Conservation (phyloP, 2,113 vertebrate genomes). For the Phyllopteryx taeniolatus region DNA sequence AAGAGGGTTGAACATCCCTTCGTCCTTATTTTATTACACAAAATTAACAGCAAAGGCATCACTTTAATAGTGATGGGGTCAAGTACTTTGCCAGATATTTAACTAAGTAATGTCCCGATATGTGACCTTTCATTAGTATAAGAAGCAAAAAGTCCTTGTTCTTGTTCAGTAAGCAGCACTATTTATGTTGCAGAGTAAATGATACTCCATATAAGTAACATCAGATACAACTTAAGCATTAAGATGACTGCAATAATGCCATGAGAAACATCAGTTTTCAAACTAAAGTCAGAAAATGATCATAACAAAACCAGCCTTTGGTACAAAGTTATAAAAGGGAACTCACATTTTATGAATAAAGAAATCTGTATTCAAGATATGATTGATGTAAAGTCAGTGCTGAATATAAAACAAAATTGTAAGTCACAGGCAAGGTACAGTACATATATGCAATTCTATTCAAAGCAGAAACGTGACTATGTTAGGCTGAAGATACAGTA, state of each 20-base stretch:
- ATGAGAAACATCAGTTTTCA: conserved; percentile 29
- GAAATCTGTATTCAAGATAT: conserved; percentile 25
- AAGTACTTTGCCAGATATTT: conserved; percentile 41
- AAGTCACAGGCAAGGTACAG: conserved; percentile 64
- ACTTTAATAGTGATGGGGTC: conserved; percentile 53
- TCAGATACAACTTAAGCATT: conserved; percentile 55
- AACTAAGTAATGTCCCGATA: conserved; percentile 50
- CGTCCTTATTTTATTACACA: conserved; percentile 66
- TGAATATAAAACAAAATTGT: conserved; percentile 29
- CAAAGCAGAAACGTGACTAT: conserved; percentile 58
- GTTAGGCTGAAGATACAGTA: conserved; percentile 10
- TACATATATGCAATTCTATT: conserved; percentile 66
- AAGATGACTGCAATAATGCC: conserved; percentile 15
- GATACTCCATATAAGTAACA: conserved; percentile 68
- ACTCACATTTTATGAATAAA: conserved; percentile 25
- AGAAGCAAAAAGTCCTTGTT: conserved; percentile 57
- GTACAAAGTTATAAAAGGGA: conserved; percentile 52
- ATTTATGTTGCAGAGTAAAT: conserved; percentile 72
- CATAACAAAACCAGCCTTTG: conserved; percentile 58
- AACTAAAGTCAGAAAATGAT: conserved; percentile 27
- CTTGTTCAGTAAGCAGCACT: conserved; percentile 26
- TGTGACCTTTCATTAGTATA: conserved; percentile 57
- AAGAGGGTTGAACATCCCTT: background rate
- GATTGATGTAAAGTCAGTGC: conserved; percentile 3
- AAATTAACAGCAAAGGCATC: conserved; percentile 68